Percentiles rank a stretch among this genome's conserved stretches.
These are phyloP conservation scores for Papilio xuthus DNA, from an alignment of 1,140 invertebrate species.

Conservation along the genomic window DNA sequence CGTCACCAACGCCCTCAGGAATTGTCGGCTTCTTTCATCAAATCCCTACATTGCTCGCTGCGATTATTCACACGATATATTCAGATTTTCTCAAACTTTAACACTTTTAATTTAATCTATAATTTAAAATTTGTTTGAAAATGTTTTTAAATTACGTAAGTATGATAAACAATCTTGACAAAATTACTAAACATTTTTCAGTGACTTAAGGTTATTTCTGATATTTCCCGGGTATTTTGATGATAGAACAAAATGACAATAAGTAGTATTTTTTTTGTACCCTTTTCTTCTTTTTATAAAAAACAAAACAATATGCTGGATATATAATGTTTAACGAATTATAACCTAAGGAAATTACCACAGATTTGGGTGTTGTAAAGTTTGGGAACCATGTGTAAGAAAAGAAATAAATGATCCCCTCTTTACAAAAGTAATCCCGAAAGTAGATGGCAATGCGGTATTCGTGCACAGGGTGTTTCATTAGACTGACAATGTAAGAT, in stretches of 20 bases:
- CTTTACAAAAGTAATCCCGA: conserved; percentile 78
- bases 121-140: too few species aligned
- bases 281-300: too few species aligned
- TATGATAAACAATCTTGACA: too few species aligned
- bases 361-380: conserved; percentile 41
- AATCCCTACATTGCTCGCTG: conserved; percentile 63
- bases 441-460: conserved; percentile 75
- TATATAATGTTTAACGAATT: too few species aligned
- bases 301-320: too few species aligned
- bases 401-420: conserved; percentile 78
- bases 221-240: too few species aligned
- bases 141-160: too few species aligned
- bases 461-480: conserved; percentile 58
- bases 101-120: not conserved
- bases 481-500: not conserved
- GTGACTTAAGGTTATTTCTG: too few species aligned
- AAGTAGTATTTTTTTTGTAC: too few species aligned
- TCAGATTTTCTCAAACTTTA: conserved; percentile 58
- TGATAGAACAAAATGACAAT: too few species aligned
- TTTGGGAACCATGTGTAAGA: conserved; percentile 58
- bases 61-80: conserved; percentile 74
- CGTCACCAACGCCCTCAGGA: conserved; percentile 61
- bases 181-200: too few species aligned
- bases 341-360: not conserved
- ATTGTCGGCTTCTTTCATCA: conserved; percentile 67